These are phyloP conservation scores for Petromus typicus DNA, from an alignment of 2,113 vertebrate species.

Conservation along the genomic window DNA sequence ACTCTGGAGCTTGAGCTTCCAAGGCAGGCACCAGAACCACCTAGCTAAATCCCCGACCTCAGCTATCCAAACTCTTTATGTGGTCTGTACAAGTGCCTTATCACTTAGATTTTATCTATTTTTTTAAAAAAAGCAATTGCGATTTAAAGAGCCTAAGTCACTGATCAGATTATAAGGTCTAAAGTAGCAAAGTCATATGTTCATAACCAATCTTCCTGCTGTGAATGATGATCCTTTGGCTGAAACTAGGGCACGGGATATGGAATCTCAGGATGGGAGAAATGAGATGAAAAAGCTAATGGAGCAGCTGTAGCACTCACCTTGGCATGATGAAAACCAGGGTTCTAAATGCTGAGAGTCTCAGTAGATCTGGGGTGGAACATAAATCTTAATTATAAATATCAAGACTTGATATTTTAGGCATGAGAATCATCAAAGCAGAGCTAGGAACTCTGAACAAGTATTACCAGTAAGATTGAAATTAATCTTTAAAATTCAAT, in stretches of 20 bases:
- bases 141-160: background rate
- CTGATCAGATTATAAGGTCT: background rate
- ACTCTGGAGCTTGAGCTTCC: no score
- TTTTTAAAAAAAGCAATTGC: background rate
- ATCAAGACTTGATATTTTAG: background rate
- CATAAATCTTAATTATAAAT: background rate
- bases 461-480: background rate
- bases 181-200: background rate
- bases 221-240: background rate
- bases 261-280: background rate
- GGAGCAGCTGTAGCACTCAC: background rate
- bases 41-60: no score
- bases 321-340: background rate
- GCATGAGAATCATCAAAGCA: background rate
- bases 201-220: background rate
- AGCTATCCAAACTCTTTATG: no score
- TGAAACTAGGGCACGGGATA: background rate
- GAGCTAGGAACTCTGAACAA: background rate
- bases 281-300: background rate
- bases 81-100: background rate
- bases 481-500: background rate
- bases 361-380: no score
- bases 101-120: background rate
- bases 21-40: no score
- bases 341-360: background rate